Conservation (phyloP, 2,797 vertebrate genomes). For the Ceyx erithaca region DNA sequence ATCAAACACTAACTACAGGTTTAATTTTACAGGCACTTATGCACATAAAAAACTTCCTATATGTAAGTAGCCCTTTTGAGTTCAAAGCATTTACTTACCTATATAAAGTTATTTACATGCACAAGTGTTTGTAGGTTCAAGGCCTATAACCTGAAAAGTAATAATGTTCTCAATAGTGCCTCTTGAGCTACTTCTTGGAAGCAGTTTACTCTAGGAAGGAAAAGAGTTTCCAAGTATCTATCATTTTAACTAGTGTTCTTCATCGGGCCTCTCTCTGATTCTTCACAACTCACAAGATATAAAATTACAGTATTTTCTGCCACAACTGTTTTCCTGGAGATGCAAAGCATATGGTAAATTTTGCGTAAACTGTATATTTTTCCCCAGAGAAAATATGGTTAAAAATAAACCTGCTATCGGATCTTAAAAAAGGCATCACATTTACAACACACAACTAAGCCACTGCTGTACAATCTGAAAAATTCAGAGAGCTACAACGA, state of each 20-base stretch:
- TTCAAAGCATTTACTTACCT: slow-evolving; percentile 41
- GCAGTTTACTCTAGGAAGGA: slow-evolving; percentile 4
- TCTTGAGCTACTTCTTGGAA: slow-evolving; percentile 49
- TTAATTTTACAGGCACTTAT: slow-evolving; percentile 7
- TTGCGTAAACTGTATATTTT: slow-evolving; percentile 47
- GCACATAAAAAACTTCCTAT: background rate
- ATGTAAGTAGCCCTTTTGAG: background rate
- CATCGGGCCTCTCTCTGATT: background rate
- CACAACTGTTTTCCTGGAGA: slow-evolving; percentile 23
- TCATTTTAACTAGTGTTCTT: slow-evolving; percentile 4
- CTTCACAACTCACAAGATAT: slow-evolving; percentile 23
- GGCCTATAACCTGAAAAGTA: slow-evolving; percentile 43
- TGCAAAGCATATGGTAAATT: slow-evolving; percentile 62
- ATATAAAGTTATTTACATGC: slow-evolving; percentile 29
- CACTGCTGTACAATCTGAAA: slow-evolving; percentile 6
- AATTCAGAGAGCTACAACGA: background rate
- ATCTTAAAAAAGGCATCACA: slow-evolving; percentile 18
- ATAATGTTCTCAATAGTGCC: slow-evolving; percentile 19
- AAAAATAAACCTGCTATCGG: slow-evolving; percentile 49
- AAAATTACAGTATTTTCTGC: slow-evolving; percentile 35
- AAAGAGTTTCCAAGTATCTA: slow-evolving; percentile 15
- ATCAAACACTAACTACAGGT: slow-evolving; percentile 26
- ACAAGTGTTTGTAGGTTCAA: slow-evolving; percentile 42
- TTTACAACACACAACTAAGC: slow-evolving; percentile 8
- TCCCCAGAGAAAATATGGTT: slow-evolving; percentile 48